Base-by-base conservation (phyloP, 1,140 invertebrate genomes). In the Drosophila baimaii region DNA sequence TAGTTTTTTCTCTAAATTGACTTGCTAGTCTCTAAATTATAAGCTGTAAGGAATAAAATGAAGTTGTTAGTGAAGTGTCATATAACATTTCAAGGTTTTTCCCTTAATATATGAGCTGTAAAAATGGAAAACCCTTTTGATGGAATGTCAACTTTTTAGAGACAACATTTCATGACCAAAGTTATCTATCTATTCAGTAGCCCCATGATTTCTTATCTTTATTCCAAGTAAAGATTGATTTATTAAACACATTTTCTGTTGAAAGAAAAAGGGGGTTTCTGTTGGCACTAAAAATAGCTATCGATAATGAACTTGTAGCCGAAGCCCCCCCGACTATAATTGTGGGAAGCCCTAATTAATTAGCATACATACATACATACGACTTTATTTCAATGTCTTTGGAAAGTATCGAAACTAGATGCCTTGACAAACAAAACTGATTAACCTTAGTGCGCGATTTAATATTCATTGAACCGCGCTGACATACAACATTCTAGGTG, bases 301-400 rank as follows among this genome's bases (percentile, higher is more conserved):
- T 51, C 12, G 47, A 37, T 49, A 64, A 29, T 75, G 19, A 65
- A 56, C 31, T 59, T 35, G 44, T n/a, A n/a, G 9, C 8, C 3
- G 27, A 51, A 51, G 29, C 49, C 43, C 37, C 49, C 43, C 37
- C 55, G 17, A 27, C 25, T 17, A 58, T 21, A 59, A 47, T 25
- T 19, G 23, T 19, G 57, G 39, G 72, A 64, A 74, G 70, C 71
- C 70, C 43, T 43, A 47, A 25, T 75, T 43, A 64, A 65, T 74
- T 75, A 37, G 10, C 31, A 75, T n/a, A n/a, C n/a, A n/a, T n/a
- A n/a, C n/a, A 61, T 25, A 31, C 15, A 33, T 51, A 27, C 17
- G 5, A 46, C 23, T 17, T 10, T 29, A 29, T 37, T 51, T 35
- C 31, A 54, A 54, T 35, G 51, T 1, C 51, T 54, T 35, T 54